Base-by-base conservation (phyloP, 1,140 invertebrate species). In the Gonatopus flavifemur region DNA sequence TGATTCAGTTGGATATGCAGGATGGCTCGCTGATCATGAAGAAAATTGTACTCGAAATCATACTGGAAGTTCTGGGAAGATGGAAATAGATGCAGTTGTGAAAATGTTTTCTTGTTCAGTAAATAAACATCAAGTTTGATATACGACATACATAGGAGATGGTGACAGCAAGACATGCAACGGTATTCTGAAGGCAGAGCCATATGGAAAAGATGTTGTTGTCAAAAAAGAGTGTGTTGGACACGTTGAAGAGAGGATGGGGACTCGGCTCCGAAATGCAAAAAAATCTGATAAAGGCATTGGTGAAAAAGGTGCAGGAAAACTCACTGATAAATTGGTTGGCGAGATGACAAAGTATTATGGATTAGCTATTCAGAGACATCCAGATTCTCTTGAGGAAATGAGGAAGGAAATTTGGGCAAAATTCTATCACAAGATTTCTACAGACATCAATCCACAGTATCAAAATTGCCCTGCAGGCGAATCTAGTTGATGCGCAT, bases 371-470 rank as follows among this genome's bases (percentile, higher is more conserved):
- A n/a, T n/a, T n/a, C n/a, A n/a, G n/a, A n/a, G n/a, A n/a, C n/a
- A n/a, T n/a, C n/a, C n/a, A n/a, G n/a, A n/a, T n/a, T n/a, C n/a
- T n/a, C n/a, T 12, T 20, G 33, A 13, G 20, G n/a, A 36, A 2
- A 10, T 19, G 33, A 36, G 16, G 16, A 13, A 36, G 3, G 33
- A 3, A 3, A 10, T 36, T 3, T 36, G 16, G 55, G 54, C 50
- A 13, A 49, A 16, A 12, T 60, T 40, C 28, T 46, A 42, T 25
- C 58, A 57, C 21, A 44, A 44, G 15, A 36, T 41, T 30, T 61
- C 59, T 12, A 55, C 55, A 21, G 35, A 61, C 42, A 39, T 51
- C 20, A 42, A 58, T 37, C 55, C 52, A n/a, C 25, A 19, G 10
- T 52, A 57, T 32, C n/a, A n/a, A n/a, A n/a, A n/a, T n/a, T n/a